Evolutionary conservation across 2,797 vertebrate genomes (phyloP).

Genomic region (Chelonia mydas): DNA sequence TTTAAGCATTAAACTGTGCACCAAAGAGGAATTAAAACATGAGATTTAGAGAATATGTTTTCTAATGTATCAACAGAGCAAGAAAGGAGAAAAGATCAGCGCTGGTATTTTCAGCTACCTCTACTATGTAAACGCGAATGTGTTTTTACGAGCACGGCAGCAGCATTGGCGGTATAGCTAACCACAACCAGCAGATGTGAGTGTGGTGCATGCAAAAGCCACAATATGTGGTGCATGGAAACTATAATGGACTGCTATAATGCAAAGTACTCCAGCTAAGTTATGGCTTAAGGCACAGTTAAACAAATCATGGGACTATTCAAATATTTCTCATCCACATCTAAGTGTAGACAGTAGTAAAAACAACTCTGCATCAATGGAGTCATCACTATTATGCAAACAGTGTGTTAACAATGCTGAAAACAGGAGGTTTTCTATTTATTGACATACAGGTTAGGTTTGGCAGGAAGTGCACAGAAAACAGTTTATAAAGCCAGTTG

Average conservation of each 20-base stretch:
- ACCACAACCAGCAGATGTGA: constrained; percentile 20
- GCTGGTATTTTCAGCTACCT: constrained; percentile 55
- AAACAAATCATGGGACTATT: background rate
- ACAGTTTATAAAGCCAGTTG: background rate
- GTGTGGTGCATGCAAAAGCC: background rate
- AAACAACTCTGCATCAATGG: background rate
- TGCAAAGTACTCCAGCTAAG: background rate
- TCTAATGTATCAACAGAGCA: constrained; percentile 43
- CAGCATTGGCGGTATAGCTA: background rate
- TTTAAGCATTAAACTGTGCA: constrained; percentile 63
- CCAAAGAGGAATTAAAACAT: constrained; percentile 73
- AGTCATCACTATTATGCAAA: background rate
- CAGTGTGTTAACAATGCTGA: background rate
- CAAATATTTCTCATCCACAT: background rate
- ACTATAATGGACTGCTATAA: background rate
- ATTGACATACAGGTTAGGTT: background rate
- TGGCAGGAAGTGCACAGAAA: background rate
- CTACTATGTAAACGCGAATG: background rate
- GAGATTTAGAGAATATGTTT: constrained; percentile 54
- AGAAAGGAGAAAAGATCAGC: constrained; percentile 16
- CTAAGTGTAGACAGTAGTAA: background rate
- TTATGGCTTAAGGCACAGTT: background rate
- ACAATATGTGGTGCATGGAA: background rate
- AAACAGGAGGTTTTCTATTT: background rate
- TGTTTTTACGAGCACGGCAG: constrained; percentile 41